A percentile compares a stretch with the other conserved stretches of the same genome.
These are phyloP conservation scores for Echinops telfairi DNA, from an alignment of 2,113 vertebrate genomes.

Conservation along the genomic window DNA sequence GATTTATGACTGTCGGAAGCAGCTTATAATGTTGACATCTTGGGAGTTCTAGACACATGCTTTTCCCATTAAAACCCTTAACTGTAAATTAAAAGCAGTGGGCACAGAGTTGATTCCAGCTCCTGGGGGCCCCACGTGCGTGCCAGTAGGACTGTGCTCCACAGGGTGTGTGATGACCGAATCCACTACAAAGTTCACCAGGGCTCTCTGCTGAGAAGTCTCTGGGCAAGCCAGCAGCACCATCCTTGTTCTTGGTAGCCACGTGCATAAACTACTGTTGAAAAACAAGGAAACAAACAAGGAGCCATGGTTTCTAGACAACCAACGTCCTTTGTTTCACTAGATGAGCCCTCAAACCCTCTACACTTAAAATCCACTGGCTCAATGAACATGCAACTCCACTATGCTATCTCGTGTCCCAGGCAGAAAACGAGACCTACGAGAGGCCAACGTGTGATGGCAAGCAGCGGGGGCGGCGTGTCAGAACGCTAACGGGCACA, in stretches of 20 bases:
- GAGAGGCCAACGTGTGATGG: neutral
- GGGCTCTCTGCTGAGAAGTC: neutral
- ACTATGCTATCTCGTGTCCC: neutral
- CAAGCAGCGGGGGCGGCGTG: neutral
- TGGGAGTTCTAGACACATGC: neutral
- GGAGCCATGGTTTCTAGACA: neutral
- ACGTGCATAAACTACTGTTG: neutral
- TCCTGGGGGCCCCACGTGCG: neutral
- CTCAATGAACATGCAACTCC: neutral
- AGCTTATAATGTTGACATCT: neutral
- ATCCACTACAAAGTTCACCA: neutral
- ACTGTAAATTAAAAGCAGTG: neutral
- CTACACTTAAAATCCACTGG: neutral
- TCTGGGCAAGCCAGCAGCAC: neutral
- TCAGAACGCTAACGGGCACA: neutral
- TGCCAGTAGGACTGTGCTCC: neutral
- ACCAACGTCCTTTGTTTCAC: neutral
- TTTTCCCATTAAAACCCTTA: neutral
- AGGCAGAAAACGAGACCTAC: neutral
- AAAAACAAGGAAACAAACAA: neutral
- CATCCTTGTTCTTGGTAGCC: neutral
- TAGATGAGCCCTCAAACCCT: too few relatives aligned
- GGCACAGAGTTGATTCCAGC: neutral
- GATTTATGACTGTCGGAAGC: neutral
- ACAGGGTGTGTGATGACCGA: neutral